Base-by-base conservation (phyloP, 1,140 invertebrate genomes). In the Eriocheir sinensis region DNA sequence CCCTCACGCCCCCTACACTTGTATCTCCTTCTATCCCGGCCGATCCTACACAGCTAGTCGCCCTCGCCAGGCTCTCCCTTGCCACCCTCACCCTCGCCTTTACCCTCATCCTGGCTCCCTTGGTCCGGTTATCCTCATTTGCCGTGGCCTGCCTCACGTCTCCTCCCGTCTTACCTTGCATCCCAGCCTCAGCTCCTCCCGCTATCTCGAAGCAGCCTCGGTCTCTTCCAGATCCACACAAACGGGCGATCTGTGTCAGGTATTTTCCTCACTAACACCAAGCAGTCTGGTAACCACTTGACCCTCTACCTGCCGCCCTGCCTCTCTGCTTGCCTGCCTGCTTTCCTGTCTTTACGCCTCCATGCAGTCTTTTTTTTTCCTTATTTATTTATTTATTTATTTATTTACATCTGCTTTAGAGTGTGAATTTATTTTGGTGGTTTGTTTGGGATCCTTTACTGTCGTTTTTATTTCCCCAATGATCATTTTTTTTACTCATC, bases 231-330 rank as follows among this genome's bases (percentile, higher is more conserved):
- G 60, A 72, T 72, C 60, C 60, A 72, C 60, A 72, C 60, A 27
- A 72, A 72, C 60, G 60, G 60, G 60, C 60, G 60, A 72, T 72
- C 60, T 72, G 60, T 72, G 60, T 72, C 60, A 72, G 60, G 60
- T 72, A 72, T 72, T 72, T 72, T 72, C 60, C 60, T 85, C 81
- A 85, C 81, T 85, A 36, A 41, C 38, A 36, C 38, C 81, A 85
- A 41, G 81, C 81, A 36, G 38, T 85, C 81, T 41, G 34, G 38
- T 85, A 85, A 85, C 81, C 81, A 40, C 34, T 85, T 85, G 38
- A n/a, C 81, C 38, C 36, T 27, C 53, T 27, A 12, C 53, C 53
- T 72, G 27, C 53, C 12, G 12, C 53, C 53, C 12, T 12, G 53
- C 53, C 53, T 12, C 53, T 12, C 53, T 12, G 53, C 53, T 72